Percentiles rank a stretch among this genome's conserved stretches.
These are phyloP conservation scores for Urophycis tenuis DNA, from an alignment of 2,797 vertebrate genomes.

Conservation along the genomic window DNA sequence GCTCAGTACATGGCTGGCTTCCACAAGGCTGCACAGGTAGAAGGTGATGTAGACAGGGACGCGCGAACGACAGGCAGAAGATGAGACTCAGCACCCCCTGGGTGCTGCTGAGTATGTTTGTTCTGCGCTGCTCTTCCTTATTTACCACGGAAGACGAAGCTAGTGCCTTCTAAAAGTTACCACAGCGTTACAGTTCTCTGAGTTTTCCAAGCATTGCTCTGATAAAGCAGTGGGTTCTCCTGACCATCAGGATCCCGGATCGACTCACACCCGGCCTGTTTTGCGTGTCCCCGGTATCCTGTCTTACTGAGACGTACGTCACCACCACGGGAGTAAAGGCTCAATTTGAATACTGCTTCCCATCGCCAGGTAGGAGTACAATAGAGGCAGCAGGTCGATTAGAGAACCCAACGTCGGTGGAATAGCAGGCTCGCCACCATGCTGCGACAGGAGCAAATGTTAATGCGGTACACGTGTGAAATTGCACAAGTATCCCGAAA, in stretches of 20 bases:
- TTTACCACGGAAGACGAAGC: too few relatives aligned
- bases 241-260: neutral
- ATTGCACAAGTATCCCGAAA: constrained; percentile 5
- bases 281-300: neutral
- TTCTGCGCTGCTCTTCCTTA: too few relatives aligned
- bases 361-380: too few relatives aligned
- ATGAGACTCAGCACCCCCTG: too few relatives aligned
- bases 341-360: neutral
- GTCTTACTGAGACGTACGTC: neutral
- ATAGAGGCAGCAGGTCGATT: neutral
- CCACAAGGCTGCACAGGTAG: neutral
- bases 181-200: neutral
- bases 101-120: too few relatives aligned
- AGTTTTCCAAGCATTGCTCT: neutral
- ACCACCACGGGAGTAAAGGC: neutral
- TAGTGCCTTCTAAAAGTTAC: too few relatives aligned
- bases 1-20: neutral
- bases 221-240: neutral
- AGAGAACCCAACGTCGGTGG: neutral
- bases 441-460: neutral
- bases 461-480: neutral
- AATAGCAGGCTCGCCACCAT: neutral
- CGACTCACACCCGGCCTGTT: neutral
- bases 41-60: neutral
- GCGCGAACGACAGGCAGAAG: too few relatives aligned